phyloP scores from a whole-genome alignment of 37 sponge, comb jelly and placozoan genomes.

The Diacarnus erythraeanus region DNA sequence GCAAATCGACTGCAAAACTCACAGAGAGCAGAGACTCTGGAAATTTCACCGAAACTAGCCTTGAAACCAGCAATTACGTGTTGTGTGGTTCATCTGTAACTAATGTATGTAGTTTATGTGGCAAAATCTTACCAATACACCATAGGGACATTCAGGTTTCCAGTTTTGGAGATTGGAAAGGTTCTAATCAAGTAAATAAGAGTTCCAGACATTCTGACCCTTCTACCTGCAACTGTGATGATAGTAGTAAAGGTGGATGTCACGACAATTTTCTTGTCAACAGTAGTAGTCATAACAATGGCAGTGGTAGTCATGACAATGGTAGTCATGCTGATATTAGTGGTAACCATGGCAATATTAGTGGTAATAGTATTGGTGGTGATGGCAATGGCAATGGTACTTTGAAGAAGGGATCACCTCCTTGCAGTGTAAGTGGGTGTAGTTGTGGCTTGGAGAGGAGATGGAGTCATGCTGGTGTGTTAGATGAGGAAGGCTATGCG shows the following conservation, averaged over 20 bases:
- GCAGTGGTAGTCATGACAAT: neutral
- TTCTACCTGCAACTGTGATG: neutral
- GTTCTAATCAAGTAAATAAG: no score
- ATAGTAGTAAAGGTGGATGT: neutral
- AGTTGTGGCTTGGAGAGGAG: conserved; percentile 3
- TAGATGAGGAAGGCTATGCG: conserved; percentile 31
- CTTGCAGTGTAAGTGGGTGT: neutral
- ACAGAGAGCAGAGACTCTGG: no score
- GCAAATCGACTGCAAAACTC: no score
- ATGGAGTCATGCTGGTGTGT: neutral
- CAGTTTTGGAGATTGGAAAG: no score
- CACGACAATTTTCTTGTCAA: neutral
- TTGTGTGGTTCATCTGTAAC: neutral
- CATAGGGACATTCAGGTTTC: no score
- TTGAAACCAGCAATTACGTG: neutral
- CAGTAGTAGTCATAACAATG: neutral
- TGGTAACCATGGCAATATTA: neutral
- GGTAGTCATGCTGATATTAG: neutral
- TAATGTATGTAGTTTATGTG: neutral
- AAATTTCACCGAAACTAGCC: neutral
- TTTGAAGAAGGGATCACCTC: neutral
- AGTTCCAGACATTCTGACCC: no score
- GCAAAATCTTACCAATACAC: neutral
- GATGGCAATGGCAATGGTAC: neutral
- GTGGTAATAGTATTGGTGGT: neutral